A percentile compares a stretch with the other conserved stretches of the same genome.
Conservation (phyloP, 2,888 invertebrate species). For the Agyllia agylla region DNA sequence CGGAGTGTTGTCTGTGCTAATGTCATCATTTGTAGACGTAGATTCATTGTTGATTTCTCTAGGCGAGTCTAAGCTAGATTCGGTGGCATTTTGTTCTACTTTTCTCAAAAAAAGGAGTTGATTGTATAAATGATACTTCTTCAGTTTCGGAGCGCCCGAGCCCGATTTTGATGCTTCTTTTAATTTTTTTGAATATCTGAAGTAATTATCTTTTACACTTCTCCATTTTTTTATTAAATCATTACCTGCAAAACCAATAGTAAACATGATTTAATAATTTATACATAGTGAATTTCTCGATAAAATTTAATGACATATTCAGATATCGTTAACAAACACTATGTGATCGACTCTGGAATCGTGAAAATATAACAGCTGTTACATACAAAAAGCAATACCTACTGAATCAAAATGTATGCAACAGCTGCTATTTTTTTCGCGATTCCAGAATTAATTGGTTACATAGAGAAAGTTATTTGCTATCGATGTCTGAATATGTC, state of each 20-base stretch:
- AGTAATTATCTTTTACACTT: conserved; percentile 53
- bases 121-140: conserved; percentile 53
- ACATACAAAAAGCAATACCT: too few relatives aligned
- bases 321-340: too few relatives aligned
- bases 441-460: too few relatives aligned
- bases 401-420: too few relatives aligned
- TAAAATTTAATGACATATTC: too few relatives aligned
- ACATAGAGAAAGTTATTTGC: too few relatives aligned
- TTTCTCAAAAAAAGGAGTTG: conserved; percentile 69
- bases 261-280: too few relatives aligned
- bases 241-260: not conserved
- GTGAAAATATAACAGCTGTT: too few relatives aligned
- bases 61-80: conserved; percentile 68
- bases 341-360: too few relatives aligned
- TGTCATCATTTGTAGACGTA: conserved; percentile 59
- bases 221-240: conserved; percentile 5
- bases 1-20: conserved; percentile 49
- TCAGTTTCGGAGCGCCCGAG: conserved; percentile 62
- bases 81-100: conserved; percentile 71
- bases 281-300: too few relatives aligned
- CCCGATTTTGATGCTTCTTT: conserved; percentile 72
- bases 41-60: conserved; percentile 38
- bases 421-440: too few relatives aligned
- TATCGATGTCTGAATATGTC: too few relatives aligned
- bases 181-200: conserved; percentile 64